Evolutionary conservation across 2,888 invertebrate species (phyloP), one percentile per base, ranked within the genome.

Genomic region (Mellilla xanthometata): DNA sequence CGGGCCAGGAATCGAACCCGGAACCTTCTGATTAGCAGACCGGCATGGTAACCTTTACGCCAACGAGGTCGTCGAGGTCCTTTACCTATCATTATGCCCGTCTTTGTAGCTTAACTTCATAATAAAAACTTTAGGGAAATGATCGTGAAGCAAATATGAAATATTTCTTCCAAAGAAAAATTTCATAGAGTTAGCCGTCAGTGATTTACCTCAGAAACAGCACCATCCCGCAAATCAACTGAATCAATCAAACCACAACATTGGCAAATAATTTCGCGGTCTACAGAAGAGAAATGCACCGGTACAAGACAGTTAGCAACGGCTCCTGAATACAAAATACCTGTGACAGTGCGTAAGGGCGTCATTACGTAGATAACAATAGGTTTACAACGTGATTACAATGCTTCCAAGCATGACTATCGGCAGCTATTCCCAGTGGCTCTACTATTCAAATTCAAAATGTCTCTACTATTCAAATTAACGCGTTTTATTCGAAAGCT

Each of bases 351-450:
- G 28, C 34, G 12, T 42, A 49, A 48, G 42, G 49, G 46, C 39
- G 56, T 51, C 56, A 58, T 62, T 58, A 58, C 36, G 56, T 43
- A 67, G 68, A 71, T 74, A 69, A 67, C 60, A 51, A 46, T 50
- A 48, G 43, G 49, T 46, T 45, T 49, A 43, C 38, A 28, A 29
- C 36, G 38, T 52, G 57, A 65, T 71, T 66, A 55, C 44, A 39
- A 27, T 2, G 52, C 57, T 51, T 41, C 50, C 43, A 52, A 38
- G 54, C 52, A 50, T 52, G 42, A 10, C 38, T 57, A 52, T 52
- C 57, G 29, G 10, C 12, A 15, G 36, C 28, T 36, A 32, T 19
- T 1, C 15, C 15, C 3, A 5, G 15, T 19, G 15, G 2, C 6
- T 3, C 15, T 6, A 19, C 43, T 49, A 19, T 19, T 19, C 6